A percentile compares a stretch with the other conserved stretches of the same genome.
These are phyloP conservation scores for Helicorthomorpha holstii DNA, from an alignment of 1,140 invertebrate species.

Conservation along the genomic window DNA sequence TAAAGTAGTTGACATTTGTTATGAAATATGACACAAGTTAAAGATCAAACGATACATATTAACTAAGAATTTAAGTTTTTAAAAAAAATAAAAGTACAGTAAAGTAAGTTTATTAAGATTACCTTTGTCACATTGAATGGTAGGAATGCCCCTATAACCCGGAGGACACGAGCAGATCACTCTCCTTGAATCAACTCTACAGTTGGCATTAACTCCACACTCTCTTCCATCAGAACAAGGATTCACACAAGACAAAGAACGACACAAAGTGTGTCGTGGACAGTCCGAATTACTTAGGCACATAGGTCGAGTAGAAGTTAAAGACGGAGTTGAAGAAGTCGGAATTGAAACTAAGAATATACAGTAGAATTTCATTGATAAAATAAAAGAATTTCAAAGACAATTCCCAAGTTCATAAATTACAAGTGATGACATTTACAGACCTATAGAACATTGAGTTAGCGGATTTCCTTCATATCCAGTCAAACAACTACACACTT, in stretches of 20 bases:
- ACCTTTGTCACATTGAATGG: conserved; percentile 4
- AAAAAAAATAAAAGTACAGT: no score
- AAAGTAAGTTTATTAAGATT: no score
- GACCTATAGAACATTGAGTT: neutral
- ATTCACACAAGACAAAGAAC: neutral
- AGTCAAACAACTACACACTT: conserved; percentile 49
- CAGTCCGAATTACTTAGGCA: neutral
- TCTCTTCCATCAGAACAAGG: neutral
- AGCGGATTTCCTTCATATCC: conserved; percentile 53
- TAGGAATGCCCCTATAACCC: conserved; percentile 25
- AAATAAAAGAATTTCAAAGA: no score
- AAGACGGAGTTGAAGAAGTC: neutral
- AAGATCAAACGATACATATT: neutral
- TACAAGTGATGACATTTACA: no score
- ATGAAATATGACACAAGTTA: neutral
- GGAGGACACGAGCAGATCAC: conserved; percentile 41
- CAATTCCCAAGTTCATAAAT: no score
- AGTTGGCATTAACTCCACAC: conserved; percentile 51
- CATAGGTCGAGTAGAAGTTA: neutral
- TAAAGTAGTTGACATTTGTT: neutral
- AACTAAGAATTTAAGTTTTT: neutral
- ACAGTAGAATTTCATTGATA: no score
- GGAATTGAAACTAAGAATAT: no score
- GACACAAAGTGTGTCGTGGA: neutral
- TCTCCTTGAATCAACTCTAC: conserved; percentile 42